Percentiles rank a stretch among this genome's conserved stretches.
Conservation (phyloP, 2,888 invertebrate species). For the Coenonympha glycerion region DNA sequence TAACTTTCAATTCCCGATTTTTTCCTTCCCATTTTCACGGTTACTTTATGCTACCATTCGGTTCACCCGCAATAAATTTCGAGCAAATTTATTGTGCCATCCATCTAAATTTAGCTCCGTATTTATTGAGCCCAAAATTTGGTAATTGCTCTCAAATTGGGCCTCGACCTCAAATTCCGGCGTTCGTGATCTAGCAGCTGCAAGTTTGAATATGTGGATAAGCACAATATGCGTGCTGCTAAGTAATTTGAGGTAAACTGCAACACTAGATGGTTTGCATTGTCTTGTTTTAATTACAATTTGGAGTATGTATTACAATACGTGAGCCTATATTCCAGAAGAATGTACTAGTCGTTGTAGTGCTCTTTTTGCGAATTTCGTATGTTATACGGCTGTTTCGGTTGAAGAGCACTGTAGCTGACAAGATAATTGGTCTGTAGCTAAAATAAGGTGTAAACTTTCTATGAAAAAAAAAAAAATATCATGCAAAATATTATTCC, state of each 20-base stretch:
- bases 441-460: no score
- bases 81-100: constrained; percentile 2
- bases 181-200: constrained; percentile 1
- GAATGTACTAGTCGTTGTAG: no score
- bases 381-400: no score
- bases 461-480: no score
- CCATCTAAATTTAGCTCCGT: constrained; percentile 1
- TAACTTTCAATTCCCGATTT: not conserved
- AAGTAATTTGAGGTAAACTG: constrained; percentile 1
- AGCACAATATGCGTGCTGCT: not conserved
- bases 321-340: no score
- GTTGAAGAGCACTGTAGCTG: no score
- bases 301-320: no score
- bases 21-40: not conserved
- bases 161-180: constrained; percentile 2
- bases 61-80: not conserved
- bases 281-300: no score
- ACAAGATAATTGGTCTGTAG: no score
- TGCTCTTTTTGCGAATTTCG: no score
- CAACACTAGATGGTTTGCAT: no score
- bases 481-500: no score
- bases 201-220: not conserved
- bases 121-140: constrained; percentile 5
- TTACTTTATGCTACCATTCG: not conserved
- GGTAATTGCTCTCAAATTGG: constrained; percentile 7